These are phyloP conservation scores for Momotus momota DNA, from an alignment of 2,797 vertebrate genomes.

Conservation along the genomic window DNA sequence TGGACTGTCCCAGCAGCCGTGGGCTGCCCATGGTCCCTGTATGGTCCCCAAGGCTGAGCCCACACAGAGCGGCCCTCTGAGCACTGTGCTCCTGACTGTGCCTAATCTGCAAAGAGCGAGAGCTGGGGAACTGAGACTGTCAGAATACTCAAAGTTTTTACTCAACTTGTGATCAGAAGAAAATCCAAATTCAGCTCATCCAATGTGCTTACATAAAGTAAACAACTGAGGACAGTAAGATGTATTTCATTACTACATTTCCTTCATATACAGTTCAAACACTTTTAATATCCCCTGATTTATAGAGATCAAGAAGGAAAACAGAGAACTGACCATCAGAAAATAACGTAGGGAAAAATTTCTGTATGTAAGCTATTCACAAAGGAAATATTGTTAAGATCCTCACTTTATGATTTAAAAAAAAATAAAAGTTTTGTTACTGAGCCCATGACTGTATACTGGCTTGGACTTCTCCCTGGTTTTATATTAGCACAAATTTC, in stretches of 20 bases:
- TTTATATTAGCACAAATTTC: neutral
- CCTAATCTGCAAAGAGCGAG: neutral
- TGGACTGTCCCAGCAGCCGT: neutral
- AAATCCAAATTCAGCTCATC: neutral
- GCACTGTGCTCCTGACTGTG: neutral
- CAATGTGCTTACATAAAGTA: neutral
- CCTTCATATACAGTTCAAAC: neutral
- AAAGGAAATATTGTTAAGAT: neutral
- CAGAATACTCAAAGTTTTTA: neutral
- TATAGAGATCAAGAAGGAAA: neutral
- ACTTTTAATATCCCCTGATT: neutral
- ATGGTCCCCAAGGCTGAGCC: neutral
- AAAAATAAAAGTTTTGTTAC: neutral
- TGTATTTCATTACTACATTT: rapidly evolving
- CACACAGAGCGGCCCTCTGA: rapidly evolving
- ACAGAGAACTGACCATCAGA: neutral
- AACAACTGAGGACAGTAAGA: neutral
- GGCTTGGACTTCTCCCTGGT: neutral
- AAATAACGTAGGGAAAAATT: neutral
- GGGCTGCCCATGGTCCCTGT: neutral
- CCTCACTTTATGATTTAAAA: neutral
- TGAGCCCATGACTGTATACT: neutral
- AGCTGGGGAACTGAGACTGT: neutral
- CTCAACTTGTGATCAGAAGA: neutral
- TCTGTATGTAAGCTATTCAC: neutral